Evolutionary conservation across 1,140 invertebrate species (phyloP).

Genomic region (Bicyclus anynana): DNA sequence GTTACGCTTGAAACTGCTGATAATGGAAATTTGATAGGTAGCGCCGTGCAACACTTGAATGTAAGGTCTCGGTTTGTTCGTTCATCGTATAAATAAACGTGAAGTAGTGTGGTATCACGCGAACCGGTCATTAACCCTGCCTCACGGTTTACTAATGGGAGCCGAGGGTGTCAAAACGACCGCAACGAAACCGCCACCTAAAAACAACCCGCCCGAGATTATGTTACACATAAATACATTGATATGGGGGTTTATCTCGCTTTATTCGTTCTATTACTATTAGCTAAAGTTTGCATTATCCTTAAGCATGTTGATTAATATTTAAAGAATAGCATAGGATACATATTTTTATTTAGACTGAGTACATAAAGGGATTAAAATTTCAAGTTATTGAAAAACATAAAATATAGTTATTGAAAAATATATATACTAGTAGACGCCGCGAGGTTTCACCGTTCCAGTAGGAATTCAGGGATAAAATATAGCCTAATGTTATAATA

Average conservation of each 20-base stretch:
- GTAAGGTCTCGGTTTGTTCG: constrained; percentile 52
- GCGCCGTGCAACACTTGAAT: constrained; percentile 59
- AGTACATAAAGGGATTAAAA: too few relatives aligned
- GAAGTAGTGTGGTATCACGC: constrained; percentile 63
- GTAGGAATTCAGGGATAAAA: too few relatives aligned
- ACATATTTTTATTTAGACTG: too few relatives aligned
- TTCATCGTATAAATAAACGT: constrained; percentile 70
- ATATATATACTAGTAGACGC: too few relatives aligned
- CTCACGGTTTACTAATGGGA: constrained; percentile 57
- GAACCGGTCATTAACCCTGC: constrained; percentile 68
- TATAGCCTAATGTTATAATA: too few relatives aligned
- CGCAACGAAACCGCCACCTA: constrained; percentile 46
- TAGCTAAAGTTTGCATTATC: too few relatives aligned
- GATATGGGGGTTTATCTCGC: constrained; percentile 12
- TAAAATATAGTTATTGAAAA: too few relatives aligned
- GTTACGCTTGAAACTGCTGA: constrained; percentile 32
- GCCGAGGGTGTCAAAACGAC: constrained; percentile 60
- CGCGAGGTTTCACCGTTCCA: too few relatives aligned
- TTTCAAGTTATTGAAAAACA: too few relatives aligned
- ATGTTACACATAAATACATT: constrained; percentile 21
- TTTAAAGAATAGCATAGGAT: too few relatives aligned
- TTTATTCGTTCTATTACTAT: neutral
- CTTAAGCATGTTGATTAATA: too few relatives aligned
- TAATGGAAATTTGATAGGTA: constrained; percentile 69
- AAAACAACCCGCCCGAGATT: constrained; percentile 21